Conservation (phyloP, 2,888 invertebrate species). For the Autographa gamma region DNA sequence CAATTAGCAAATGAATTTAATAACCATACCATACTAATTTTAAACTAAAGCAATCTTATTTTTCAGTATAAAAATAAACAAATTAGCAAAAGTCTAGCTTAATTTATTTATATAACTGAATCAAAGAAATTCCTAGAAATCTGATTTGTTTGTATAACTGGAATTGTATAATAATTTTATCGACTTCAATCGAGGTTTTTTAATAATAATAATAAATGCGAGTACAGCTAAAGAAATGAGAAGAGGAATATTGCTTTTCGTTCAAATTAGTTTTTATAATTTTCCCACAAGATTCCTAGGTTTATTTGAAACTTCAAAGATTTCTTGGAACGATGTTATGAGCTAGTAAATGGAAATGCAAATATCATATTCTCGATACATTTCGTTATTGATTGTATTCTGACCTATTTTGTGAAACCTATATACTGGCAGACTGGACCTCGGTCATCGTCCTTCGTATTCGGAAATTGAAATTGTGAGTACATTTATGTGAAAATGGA, state of each 20-base stretch:
- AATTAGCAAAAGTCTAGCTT: not conserved
- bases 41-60: too few species aligned
- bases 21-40: too few species aligned
- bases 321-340: slow-evolving; percentile 6
- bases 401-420: not conserved
- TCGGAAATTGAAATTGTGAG: not conserved
- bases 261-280: slow-evolving; percentile 15
- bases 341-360: not conserved
- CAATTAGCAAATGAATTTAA: too few species aligned
- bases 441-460: not conserved
- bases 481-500: not conserved
- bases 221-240: slow-evolving; percentile 9
- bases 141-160: not conserved
- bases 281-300: not conserved
- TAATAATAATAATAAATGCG: not conserved
- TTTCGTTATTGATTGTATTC: not conserved
- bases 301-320: not conserved
- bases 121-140: not conserved
- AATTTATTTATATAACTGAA: too few species aligned
- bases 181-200: too few species aligned
- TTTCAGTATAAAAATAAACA: too few species aligned
- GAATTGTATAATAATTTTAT: not conserved
- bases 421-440: not conserved
- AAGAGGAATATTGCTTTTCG: slow-evolving; percentile 7
- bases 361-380: not conserved